These are phyloP conservation scores for Sinocyclocheilus anophthalmus DNA, from an alignment of 2,113 vertebrate genomes.

Conservation along the genomic window DNA sequence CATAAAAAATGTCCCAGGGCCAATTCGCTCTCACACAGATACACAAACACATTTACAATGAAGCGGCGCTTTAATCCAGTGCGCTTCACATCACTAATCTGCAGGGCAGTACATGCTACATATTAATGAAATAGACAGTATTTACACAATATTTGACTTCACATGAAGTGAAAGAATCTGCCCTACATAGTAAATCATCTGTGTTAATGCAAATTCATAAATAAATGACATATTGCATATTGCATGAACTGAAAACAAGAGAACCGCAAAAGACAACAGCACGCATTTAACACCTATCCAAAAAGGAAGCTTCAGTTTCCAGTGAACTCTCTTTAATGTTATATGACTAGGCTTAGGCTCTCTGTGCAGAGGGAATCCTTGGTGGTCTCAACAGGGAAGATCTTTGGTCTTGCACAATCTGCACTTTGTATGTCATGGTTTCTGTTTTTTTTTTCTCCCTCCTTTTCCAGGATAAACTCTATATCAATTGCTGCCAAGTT, in stretches of 20 bases:
- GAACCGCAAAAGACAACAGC: background rate
- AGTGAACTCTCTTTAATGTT: background rate
- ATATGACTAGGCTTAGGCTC: background rate
- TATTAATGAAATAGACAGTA: background rate
- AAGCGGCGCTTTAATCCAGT: background rate
- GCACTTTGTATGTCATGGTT: conserved; percentile 17
- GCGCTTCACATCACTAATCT: background rate
- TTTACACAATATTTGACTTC: background rate
- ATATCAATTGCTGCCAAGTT: conserved; percentile 33
- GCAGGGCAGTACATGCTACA: background rate
- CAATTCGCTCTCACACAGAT: background rate
- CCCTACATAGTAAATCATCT: background rate
- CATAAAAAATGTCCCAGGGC: conserved; percentile 4
- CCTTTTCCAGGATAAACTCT: conserved; percentile 36
- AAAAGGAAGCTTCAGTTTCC: background rate
- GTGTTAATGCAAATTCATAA: background rate
- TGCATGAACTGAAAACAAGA: background rate
- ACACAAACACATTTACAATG: conserved; percentile 5
- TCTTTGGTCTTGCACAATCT: conserved; percentile 2
- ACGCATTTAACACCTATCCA: background rate
- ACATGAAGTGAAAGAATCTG: background rate
- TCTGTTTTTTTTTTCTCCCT: background rate
- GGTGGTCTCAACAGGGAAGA: conserved; percentile 18
- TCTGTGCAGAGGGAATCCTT: background rate
- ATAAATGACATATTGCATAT: conserved; percentile 1